These are phyloP conservation scores for Rapana venosa DNA, from an alignment of 2,888 invertebrate genomes.

Conservation along the genomic window DNA sequence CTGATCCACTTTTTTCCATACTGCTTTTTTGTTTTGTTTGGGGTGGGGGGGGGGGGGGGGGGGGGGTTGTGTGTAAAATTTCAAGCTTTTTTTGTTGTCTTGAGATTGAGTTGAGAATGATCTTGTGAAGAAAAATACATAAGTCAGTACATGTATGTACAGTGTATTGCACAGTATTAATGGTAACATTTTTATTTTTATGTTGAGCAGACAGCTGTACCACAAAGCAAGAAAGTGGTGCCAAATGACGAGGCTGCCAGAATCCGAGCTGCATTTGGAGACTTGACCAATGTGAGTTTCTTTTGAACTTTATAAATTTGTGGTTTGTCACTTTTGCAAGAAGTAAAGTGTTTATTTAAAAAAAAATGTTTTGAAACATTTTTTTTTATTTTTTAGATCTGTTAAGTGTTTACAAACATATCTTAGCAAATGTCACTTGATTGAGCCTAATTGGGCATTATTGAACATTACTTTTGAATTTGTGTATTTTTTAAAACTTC, in stretches of 20 bases:
- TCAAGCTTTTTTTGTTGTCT: too few species aligned
- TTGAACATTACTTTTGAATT: too few species aligned
- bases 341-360: background rate
- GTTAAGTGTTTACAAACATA: background rate
- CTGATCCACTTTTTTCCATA: too few species aligned
- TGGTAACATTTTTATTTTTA: background rate
- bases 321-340: background rate
- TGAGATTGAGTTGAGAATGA: too few species aligned
- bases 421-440: background rate
- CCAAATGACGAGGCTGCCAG: background rate
- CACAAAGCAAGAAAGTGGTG: background rate
- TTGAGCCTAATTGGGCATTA: background rate
- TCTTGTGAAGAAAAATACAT: too few species aligned
- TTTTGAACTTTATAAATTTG: background rate
- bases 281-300: conserved; percentile 85
- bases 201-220: background rate
- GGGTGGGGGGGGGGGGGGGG: too few species aligned
- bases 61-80: too few species aligned
- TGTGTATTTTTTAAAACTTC: too few species aligned
- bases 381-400: background rate
- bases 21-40: too few species aligned
- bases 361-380: background rate
- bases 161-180: background rate
- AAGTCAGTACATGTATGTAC: too few species aligned
- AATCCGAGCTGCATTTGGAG: conserved; percentile 88